A percentile compares a stretch with the other conserved stretches of the same genome.
phyloP scores from a whole-genome alignment of 2,888 invertebrate genomes.

The Autographa gamma region DNA sequence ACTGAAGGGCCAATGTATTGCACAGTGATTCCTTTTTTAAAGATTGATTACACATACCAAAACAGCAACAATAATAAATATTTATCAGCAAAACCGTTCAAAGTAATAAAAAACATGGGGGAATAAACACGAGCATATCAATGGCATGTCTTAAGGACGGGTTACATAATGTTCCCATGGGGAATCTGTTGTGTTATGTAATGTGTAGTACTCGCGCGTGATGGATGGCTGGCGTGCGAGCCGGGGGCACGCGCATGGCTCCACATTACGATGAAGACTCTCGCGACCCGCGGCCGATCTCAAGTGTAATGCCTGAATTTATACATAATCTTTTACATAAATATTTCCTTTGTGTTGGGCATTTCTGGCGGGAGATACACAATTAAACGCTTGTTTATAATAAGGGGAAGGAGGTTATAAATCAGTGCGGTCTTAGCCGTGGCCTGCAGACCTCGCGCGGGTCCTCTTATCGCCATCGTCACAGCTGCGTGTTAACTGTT shows the following conservation, averaged over 20 bases:
- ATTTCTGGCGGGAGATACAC: background rate
- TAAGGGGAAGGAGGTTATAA: constrained; percentile 46
- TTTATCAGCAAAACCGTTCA: background rate
- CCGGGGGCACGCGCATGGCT: constrained; percentile 24
- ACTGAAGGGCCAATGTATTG: background rate
- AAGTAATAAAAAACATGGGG: background rate
- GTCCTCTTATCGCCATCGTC: background rate
- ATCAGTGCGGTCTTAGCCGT: constrained; percentile 38
- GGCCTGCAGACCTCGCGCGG: background rate
- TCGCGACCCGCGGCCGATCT: constrained; percentile 8
- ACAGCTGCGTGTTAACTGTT: background rate
- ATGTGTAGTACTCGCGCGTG: constrained; percentile 32
- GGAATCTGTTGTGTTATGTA: constrained; percentile 21
- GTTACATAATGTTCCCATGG: constrained; percentile 13
- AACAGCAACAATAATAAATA: background rate
- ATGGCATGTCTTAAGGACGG: constrained; percentile 9
- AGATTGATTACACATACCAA: background rate
- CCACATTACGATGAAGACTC: constrained; percentile 11
- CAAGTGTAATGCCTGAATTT: background rate
- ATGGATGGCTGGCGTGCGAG: constrained; percentile 48
- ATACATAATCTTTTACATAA: constrained; percentile 3
- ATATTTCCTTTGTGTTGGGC: background rate
- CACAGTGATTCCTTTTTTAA: background rate
- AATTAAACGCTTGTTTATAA: constrained; percentile 51
- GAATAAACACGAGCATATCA: constrained; percentile 19